Evolutionary conservation across 2,113 vertebrate species (phyloP).

Genomic region (Rousettus leschenaultii): DNA sequence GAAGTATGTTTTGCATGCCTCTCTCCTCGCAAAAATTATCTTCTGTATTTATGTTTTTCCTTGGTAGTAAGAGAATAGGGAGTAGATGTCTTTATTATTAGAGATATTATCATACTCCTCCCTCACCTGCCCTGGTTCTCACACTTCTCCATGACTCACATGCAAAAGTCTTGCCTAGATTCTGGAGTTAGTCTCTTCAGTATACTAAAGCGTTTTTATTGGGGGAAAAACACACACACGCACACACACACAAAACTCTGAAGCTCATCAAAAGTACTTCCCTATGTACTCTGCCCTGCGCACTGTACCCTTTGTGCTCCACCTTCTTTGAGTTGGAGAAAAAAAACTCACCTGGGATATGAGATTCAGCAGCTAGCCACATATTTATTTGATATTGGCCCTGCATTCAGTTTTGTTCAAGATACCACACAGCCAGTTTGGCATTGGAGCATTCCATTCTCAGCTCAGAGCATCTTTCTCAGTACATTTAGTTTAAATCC

Average conservation of each 20-base stretch:
- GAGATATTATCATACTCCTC: neutral
- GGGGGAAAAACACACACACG: neutral
- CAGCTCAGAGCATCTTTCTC: neutral
- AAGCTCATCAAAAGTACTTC: neutral
- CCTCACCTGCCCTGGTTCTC: rapidly evolving
- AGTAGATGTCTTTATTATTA: neutral
- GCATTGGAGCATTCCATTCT: neutral
- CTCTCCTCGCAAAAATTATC: neutral
- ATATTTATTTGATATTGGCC: neutral
- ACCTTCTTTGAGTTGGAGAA: neutral
- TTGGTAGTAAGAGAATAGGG: neutral
- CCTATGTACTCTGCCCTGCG: neutral
- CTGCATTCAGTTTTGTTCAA: neutral
- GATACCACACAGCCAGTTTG: neutral
- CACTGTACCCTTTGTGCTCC: neutral
- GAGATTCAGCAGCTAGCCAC: neutral
- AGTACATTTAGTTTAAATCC: neutral
- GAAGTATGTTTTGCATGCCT: neutral
- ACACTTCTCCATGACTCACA: neutral
- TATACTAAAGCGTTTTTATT: neutral
- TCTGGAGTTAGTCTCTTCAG: neutral
- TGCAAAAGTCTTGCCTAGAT: neutral
- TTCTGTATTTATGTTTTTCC: neutral
- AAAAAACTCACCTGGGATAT: neutral
- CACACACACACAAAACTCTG: neutral